Evolutionary conservation across 2,113 vertebrate genomes (phyloP).

Genomic region (Noctilio leporinus): DNA sequence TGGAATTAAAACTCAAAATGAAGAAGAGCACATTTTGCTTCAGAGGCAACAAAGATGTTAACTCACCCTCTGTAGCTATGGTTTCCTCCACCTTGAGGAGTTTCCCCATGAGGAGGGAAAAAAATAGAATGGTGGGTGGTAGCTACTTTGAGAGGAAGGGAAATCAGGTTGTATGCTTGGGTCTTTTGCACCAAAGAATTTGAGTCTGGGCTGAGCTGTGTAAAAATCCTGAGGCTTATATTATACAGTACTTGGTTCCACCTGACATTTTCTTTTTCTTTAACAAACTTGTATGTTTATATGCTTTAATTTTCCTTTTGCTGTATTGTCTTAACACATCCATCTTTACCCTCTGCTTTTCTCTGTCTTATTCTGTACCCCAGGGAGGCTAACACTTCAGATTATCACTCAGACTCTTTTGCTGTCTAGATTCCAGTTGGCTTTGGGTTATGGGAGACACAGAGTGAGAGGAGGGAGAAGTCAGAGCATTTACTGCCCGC

Average conservation of each 20-base stretch:
- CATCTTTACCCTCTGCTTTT: background rate
- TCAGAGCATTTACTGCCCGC: background rate
- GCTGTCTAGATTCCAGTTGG: background rate
- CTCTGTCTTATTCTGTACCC: background rate
- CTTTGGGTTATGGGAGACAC: background rate
- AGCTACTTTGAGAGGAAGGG: background rate
- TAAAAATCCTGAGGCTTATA: background rate
- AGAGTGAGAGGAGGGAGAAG: background rate
- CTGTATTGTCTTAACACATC: rapidly evolving
- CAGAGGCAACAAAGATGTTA: background rate
- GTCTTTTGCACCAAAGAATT: background rate
- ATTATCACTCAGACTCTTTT: background rate
- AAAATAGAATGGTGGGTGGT: background rate
- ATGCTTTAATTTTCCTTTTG: background rate
- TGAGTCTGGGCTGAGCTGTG: background rate
- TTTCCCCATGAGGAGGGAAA: background rate
- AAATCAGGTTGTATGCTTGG: background rate
- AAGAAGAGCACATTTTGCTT: background rate
- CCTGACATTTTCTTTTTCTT: background rate
- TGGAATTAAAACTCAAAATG: background rate
- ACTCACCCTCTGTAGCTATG: background rate
- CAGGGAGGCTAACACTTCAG: background rate
- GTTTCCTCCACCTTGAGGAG: background rate
- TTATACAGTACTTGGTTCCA: background rate
- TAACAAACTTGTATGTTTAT: background rate